phyloP scores from a whole-genome alignment of 2,113 vertebrate species.

The Perca schrenkii region DNA sequence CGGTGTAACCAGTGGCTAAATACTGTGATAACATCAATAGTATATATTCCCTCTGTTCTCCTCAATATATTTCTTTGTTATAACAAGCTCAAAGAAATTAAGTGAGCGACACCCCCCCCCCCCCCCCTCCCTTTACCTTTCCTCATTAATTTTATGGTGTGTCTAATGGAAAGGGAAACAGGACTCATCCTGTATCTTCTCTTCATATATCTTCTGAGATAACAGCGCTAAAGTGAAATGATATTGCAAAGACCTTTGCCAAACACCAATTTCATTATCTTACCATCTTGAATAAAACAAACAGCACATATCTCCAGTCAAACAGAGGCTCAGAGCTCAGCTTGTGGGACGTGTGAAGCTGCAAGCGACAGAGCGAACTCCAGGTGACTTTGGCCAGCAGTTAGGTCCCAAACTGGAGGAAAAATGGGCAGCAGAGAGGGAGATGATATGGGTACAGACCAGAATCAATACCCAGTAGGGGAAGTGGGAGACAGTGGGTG shows the following conservation, averaged over 20 bases:
- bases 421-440: not conserved
- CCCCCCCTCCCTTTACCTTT: constrained; percentile 46
- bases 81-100: constrained; percentile 57
- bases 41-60: constrained; percentile 46
- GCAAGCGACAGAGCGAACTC: not conserved
- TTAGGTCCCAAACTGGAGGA: constrained; percentile 17
- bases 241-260: constrained; percentile 71
- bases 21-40: constrained; percentile 62
- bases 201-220: constrained; percentile 68
- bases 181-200: constrained; percentile 55
- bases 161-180: constrained; percentile 48
- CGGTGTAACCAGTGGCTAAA: constrained; percentile 56
- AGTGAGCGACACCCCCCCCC: constrained; percentile 25
- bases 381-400: constrained; percentile 22
- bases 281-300: constrained; percentile 64
- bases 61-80: constrained; percentile 62
- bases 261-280: constrained; percentile 74
- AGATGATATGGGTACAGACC: constrained; percentile 81
- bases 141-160: constrained; percentile 71
- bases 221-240: constrained; percentile 64
- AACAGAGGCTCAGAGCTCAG: constrained; percentile 40
- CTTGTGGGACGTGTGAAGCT: not conserved
- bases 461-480: constrained; percentile 85
- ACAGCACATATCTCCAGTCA: constrained; percentile 48
- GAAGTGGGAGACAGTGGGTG: constrained; percentile 29